phyloP scores from a whole-genome alignment of 2,113 vertebrate species.

The Sitta europaea region DNA sequence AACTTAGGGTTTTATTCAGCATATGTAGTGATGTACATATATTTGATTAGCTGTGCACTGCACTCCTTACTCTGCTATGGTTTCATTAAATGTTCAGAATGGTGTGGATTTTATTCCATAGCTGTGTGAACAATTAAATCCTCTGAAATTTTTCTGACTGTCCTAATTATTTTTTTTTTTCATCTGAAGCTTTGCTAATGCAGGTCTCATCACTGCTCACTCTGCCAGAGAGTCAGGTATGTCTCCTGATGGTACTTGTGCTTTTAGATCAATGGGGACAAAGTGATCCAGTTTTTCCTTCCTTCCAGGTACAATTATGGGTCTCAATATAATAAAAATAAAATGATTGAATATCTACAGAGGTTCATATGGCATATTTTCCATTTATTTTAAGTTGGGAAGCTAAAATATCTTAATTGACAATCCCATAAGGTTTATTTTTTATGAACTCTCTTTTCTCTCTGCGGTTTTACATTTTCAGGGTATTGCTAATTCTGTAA shows the following conservation, averaged over 20 bases:
- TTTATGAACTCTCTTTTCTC: constrained; percentile 50
- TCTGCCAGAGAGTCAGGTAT: neutral
- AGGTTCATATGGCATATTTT: constrained; percentile 62
- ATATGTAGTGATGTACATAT: neutral
- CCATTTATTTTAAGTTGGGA: constrained; percentile 49
- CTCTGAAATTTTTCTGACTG: constrained; percentile 11
- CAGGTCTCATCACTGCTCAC: neutral
- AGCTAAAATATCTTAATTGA: constrained; percentile 55
- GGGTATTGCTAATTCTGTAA: constrained; percentile 40
- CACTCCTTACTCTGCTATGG: rapidly evolving
- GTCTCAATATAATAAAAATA: constrained; percentile 64
- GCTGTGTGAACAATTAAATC: neutral
- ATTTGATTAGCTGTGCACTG: too few relatives aligned
- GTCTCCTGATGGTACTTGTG: constrained; percentile 59
- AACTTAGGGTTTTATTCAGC: neutral
- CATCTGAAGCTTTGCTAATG: constrained; percentile 10
- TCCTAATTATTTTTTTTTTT: constrained; percentile 37
- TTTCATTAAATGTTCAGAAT: neutral
- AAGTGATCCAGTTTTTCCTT: constrained; percentile 68
- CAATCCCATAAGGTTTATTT: constrained; percentile 33
- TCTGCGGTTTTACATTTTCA: constrained; percentile 29
- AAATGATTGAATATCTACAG: constrained; percentile 49
- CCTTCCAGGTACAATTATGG: constrained; percentile 63
- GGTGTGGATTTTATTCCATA: neutral
- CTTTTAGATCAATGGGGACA: constrained; percentile 67